These are phyloP conservation scores for Stichopus horrens DNA, from an alignment of 53 echinoderm and acorn worm genomes.

Conservation along the genomic window DNA sequence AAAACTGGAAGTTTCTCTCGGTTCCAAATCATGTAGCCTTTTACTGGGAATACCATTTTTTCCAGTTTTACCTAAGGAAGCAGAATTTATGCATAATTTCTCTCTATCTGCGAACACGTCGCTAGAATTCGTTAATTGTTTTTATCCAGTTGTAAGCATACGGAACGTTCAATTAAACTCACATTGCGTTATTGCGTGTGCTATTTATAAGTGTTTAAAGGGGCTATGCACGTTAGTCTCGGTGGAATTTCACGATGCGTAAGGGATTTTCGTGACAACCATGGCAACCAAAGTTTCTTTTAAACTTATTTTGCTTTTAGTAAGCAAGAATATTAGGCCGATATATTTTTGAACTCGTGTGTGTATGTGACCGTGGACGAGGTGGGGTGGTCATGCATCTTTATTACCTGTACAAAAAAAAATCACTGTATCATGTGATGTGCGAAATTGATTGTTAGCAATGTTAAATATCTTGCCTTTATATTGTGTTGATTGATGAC, in stretches of 20 bases:
- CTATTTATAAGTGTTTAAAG: neutral
- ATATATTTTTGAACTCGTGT: no score
- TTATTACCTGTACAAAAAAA: no score
- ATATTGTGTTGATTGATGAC: no score
- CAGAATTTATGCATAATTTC: neutral
- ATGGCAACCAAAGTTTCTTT: neutral
- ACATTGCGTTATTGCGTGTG: neutral
- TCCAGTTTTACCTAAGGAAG: neutral
- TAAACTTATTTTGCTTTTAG: neutral
- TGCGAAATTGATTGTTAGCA: no score
- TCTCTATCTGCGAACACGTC: neutral
- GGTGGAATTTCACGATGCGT: neutral
- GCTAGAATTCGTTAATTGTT: neutral
- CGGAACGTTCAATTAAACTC: neutral
- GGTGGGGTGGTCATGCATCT: no score
- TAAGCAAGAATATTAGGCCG: no score
- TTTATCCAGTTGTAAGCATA: slow-evolving; percentile 3
- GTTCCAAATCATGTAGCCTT: no score
- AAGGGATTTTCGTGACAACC: neutral
- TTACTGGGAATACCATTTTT: no score
- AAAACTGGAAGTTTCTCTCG: no score
- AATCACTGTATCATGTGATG: no score
- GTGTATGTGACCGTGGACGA: no score
- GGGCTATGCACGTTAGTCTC: neutral
- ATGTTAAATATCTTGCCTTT: no score